phyloP scores from a whole-genome alignment of 2,888 invertebrate genomes.

The Pseudoips prasinana region DNA sequence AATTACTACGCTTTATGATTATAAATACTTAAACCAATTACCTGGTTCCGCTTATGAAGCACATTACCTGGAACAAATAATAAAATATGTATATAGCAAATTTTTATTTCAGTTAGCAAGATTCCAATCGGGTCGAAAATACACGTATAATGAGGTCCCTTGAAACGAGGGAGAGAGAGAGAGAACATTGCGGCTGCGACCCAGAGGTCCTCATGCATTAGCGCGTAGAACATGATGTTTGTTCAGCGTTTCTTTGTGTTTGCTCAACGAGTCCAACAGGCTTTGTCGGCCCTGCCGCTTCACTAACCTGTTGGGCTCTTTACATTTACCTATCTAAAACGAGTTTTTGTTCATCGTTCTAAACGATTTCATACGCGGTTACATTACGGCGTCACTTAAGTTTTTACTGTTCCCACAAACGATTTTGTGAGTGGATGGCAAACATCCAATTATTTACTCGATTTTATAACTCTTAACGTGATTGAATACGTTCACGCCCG shows the following conservation, averaged over 20 bases:
- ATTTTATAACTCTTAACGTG: too few relatives aligned
- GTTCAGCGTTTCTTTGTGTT: slow-evolving; percentile 60
- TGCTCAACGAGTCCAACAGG: slow-evolving; percentile 41
- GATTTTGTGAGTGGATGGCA: too few relatives aligned
- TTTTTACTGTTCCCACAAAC: too few relatives aligned
- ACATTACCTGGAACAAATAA: neutral
- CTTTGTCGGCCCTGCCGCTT: slow-evolving; percentile 54
- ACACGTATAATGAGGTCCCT: slow-evolving; percentile 27
- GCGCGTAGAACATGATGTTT: slow-evolving; percentile 59
- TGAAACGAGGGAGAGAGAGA: slow-evolving; percentile 19
- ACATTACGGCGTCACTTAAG: too few relatives aligned
- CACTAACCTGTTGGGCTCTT: slow-evolving; percentile 54
- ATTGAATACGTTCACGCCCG: too few relatives aligned
- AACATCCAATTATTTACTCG: too few relatives aligned
- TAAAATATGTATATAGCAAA: too few relatives aligned
- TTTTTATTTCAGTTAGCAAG: too few relatives aligned
- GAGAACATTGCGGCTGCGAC: slow-evolving; percentile 25
- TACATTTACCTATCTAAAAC: slow-evolving; percentile 40
- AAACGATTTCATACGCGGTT: too few relatives aligned
- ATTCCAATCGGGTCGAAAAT: too few relatives aligned
- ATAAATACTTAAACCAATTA: too few relatives aligned
- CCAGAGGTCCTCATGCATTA: slow-evolving; percentile 58
- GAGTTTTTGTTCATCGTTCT: slow-evolving; percentile 37
- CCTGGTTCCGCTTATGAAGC: neutral
- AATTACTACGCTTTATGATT: too few relatives aligned